Evolutionary conservation across 2,113 vertebrate species (phyloP).

Genomic region (Gymnarchus niloticus): DNA sequence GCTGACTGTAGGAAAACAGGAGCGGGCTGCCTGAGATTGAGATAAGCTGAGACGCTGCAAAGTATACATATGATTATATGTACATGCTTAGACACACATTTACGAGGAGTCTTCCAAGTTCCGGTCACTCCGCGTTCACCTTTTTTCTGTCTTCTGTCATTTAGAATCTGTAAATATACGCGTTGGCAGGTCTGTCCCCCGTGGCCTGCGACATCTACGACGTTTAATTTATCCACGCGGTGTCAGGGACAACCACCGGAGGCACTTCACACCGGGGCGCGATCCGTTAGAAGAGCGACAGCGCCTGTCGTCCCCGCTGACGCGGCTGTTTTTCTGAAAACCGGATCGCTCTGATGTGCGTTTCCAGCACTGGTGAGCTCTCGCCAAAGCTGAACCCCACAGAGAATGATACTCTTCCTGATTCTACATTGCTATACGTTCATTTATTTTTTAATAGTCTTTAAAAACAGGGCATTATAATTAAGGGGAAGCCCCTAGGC

Average conservation of each 20-base stretch:
- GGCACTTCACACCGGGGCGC: neutral
- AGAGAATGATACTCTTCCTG: neutral
- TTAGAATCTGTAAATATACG: neutral
- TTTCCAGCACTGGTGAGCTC: neutral
- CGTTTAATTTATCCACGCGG: neutral
- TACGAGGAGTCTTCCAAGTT: neutral
- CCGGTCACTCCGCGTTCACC: neutral
- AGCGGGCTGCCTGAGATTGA: neutral
- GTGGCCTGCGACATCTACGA: neutral
- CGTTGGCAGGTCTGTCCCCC: neutral
- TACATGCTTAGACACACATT: neutral
- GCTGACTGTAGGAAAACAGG: slow-evolving; percentile 15
- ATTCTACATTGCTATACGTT: neutral
- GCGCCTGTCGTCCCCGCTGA: neutral
- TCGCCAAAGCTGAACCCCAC: neutral
- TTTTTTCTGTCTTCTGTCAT: neutral
- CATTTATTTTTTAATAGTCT: neutral
- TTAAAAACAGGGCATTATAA: neutral
- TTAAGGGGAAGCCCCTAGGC: neutral
- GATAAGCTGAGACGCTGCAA: neutral
- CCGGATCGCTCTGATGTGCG: neutral
- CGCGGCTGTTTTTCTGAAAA: neutral
- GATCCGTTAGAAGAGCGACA: neutral
- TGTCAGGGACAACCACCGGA: neutral
- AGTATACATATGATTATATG: too few relatives aligned